A percentile compares a stretch with the other conserved stretches of the same genome.
Evolutionary conservation across 2,113 vertebrate genomes (phyloP).

Genomic region (Neolamprologus falcicula): DNA sequence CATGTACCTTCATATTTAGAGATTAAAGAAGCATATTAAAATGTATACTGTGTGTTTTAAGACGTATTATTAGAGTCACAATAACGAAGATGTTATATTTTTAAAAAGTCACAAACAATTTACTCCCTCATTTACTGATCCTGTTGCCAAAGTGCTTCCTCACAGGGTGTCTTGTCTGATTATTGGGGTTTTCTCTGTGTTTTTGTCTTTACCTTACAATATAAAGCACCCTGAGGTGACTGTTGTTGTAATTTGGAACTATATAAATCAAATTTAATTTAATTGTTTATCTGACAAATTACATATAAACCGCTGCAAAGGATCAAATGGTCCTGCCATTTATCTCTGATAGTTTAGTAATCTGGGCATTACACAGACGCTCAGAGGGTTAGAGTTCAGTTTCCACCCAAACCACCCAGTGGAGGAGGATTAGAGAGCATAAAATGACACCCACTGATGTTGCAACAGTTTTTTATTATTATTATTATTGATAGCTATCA

Average conservation of each 20-base stretch:
- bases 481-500: not conserved
- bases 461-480: not conserved
- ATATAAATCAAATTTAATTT: fast-evolving
- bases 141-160: not conserved
- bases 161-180: not conserved
- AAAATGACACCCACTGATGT: not conserved
- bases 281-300: not conserved
- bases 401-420: not conserved
- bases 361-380: not conserved
- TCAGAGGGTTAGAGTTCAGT: not conserved
- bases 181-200: fast-evolving
- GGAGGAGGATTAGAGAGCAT: not conserved
- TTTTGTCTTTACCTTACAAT: not conserved
- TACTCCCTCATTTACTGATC: not conserved
- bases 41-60: not conserved
- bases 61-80: fast-evolving
- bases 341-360: not conserved
- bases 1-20: not conserved
- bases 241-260: not conserved
- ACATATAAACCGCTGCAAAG: not conserved
- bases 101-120: not conserved
- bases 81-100: fast-evolving
- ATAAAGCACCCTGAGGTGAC: not conserved
- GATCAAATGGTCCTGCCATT: not conserved
- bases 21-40: not conserved